Percentiles rank a stretch among this genome's conserved stretches.
phyloP scores from a whole-genome alignment of 2,113 vertebrate genomes.

The Silurus asotus region DNA sequence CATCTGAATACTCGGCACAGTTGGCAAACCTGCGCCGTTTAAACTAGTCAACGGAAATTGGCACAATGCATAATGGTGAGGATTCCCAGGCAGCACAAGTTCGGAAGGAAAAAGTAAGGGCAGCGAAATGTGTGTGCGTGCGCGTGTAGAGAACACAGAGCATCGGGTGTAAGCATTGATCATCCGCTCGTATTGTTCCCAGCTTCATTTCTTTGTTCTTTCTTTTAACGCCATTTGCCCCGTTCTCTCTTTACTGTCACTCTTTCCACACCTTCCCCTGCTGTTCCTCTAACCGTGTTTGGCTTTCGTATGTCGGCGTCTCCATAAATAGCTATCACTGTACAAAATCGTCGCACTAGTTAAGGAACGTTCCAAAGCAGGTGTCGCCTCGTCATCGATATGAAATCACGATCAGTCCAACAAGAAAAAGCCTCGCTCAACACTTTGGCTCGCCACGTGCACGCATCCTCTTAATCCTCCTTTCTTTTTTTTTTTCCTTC shows the following conservation, averaged over 20 bases:
- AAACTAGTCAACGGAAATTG: slow-evolving; percentile 70
- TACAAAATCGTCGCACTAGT: slow-evolving; percentile 11
- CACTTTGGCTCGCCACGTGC: slow-evolving; percentile 98
- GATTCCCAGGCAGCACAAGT: slow-evolving; percentile 64
- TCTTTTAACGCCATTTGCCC: slow-evolving; percentile 14
- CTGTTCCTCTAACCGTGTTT: slow-evolving; percentile 20
- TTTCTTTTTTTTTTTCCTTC: slow-evolving; percentile 2
- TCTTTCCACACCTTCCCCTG: slow-evolving; percentile 5
- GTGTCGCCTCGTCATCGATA: background rate
- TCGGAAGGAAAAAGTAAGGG: slow-evolving; percentile 64
- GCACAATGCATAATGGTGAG: slow-evolving; percentile 59
- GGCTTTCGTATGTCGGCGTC: background rate
- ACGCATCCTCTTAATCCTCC: slow-evolving; percentile 84
- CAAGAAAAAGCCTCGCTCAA: slow-evolving; percentile 94
- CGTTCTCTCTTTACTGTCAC: background rate
- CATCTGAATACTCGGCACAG: slow-evolving; percentile 62
- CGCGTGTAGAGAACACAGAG: slow-evolving; percentile 50
- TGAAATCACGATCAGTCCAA: slow-evolving; percentile 85
- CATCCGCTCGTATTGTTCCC: slow-evolving; percentile 59
- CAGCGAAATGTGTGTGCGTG: slow-evolving; percentile 51
- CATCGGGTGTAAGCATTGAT: slow-evolving; percentile 7
- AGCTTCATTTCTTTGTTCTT: slow-evolving; percentile 45
- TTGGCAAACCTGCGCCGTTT: slow-evolving; percentile 62
- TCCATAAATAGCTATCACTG: slow-evolving; percentile 17
- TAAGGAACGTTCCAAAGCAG: background rate